A percentile compares a stretch with the other conserved stretches of the same genome.
Conservation (phyloP, 2,888 invertebrate genomes). For the Polia nebulosa region DNA sequence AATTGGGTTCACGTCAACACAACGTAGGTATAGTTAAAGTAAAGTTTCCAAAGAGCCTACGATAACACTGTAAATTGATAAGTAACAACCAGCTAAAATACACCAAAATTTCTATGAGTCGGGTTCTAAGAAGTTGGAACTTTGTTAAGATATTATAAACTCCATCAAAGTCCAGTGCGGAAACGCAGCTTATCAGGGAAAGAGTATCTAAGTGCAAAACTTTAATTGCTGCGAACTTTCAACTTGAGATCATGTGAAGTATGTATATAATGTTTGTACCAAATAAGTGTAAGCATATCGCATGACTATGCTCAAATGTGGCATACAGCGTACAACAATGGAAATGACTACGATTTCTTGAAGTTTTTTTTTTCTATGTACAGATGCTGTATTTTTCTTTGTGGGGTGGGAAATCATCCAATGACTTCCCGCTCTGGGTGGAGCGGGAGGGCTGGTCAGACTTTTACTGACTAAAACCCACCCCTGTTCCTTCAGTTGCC, state of each 20-base stretch:
- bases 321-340: not conserved
- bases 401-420: too few relatives aligned
- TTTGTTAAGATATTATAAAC: slow-evolving; percentile 64
- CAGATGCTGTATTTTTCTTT: too few relatives aligned
- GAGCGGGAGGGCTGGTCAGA: too few relatives aligned
- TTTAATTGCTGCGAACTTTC: slow-evolving; percentile 57
- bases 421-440: too few relatives aligned
- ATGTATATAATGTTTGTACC: not conserved
- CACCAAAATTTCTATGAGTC: slow-evolving; percentile 31
- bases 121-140: slow-evolving; percentile 46
- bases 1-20: slow-evolving; percentile 47
- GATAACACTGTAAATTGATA: slow-evolving; percentile 47
- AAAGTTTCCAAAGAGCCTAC: slow-evolving; percentile 28
- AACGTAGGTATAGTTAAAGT: slow-evolving; percentile 5
- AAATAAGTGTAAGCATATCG: not conserved
- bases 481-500: too few relatives aligned
- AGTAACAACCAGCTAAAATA: slow-evolving; percentile 32
- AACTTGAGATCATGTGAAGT: slow-evolving; percentile 19
- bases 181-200: slow-evolving; percentile 55
- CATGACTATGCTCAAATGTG: not conserved
- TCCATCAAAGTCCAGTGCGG: slow-evolving; percentile 56
- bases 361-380: too few relatives aligned
- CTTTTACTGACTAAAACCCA: too few relatives aligned
- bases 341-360: too few relatives aligned
- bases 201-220: slow-evolving; percentile 51